These are phyloP conservation scores for Drosophila multiciliata DNA, from an alignment of 2,888 invertebrate genomes.

Conservation along the genomic window DNA sequence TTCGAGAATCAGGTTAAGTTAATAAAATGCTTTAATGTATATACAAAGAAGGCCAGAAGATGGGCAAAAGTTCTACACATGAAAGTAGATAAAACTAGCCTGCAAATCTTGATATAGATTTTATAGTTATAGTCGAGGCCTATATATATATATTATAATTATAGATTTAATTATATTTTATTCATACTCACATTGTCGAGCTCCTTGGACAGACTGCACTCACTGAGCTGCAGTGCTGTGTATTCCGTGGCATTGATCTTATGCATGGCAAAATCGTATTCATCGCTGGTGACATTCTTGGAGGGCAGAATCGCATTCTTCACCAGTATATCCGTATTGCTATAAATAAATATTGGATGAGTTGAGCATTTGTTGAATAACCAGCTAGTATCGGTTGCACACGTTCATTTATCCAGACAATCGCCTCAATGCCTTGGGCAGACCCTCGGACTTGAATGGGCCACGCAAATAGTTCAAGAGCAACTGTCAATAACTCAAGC, in stretches of 20 bases:
- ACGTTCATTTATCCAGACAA: constrained; percentile 16
- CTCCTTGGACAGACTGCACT: constrained; percentile 90
- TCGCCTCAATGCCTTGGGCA: constrained; percentile 21
- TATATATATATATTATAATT: too few species aligned
- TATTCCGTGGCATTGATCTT: constrained; percentile 82
- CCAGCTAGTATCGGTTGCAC: constrained; percentile 42
- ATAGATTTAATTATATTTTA: background rate
- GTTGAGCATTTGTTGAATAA: constrained; percentile 17
- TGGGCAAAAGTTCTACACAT: background rate
- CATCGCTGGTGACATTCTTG: constrained; percentile 86
- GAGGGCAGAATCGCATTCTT: constrained; percentile 78
- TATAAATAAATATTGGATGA: constrained; percentile 59
- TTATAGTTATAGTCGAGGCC: too few species aligned
- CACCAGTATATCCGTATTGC: constrained; percentile 86
- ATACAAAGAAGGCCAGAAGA: background rate
- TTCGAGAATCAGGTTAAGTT: background rate
- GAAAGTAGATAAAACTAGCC: background rate
- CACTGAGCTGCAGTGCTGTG: constrained; percentile 86
- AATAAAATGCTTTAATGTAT: background rate
- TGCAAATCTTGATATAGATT: too few species aligned
- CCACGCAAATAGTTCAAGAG: constrained; percentile 61
- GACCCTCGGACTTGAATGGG: constrained; percentile 33
- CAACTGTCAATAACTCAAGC: constrained; percentile 65
- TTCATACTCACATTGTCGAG: constrained; percentile 88
- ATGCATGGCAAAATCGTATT: constrained; percentile 86